Base-by-base conservation (phyloP, 2,888 invertebrate species). In the Pachymerium ferrugineum region DNA sequence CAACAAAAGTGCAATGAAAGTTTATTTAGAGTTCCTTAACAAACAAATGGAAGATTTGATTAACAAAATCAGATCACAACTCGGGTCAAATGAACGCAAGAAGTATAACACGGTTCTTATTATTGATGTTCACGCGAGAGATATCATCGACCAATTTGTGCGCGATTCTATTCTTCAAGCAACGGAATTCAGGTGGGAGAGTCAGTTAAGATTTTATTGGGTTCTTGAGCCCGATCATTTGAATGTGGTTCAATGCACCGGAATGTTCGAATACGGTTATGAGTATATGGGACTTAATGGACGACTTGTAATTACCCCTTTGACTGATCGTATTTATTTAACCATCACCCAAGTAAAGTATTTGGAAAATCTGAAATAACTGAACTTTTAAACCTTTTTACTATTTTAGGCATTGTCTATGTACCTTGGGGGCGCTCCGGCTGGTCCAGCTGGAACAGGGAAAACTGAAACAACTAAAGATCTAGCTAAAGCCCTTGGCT, bases 271-370 rank as follows among this genome's bases (percentile, higher is more conserved):
- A 76, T 96, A 94, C 79, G 96, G 96, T 3, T 96, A 95, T 81
- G 96, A 96, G 81, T 96, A 96, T 82, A 94, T 95, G 94, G 96
- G 96, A 0, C 83, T 95, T 10, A 94, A 94, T 81, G 94, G 93
- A 0, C 88, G 95, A 47, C 85, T 96, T 74, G 95, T 96, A 8
- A 91, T 95, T 75, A 96, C 96, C 0, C 95, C 95, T 0, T 84
- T 96, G 3, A 96, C 96, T 0, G 96, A 96, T 82, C 87, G 95
- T 75, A 94, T 95, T 79, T 95, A 95, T 82, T 86, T 96, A 75
- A 95, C 95, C 0, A 90, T 96, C 74, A 96, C 96, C 0, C 95
- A 95, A 83, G 73, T 73, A 19, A 30, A 68, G 10, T 28, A n/a
- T 2, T 3, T 8, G 3, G 2, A 10, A 28, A 25, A 25, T n/a